Evolutionary conservation across 2,888 invertebrate genomes (phyloP).

Genomic region (Patella caerulea): DNA sequence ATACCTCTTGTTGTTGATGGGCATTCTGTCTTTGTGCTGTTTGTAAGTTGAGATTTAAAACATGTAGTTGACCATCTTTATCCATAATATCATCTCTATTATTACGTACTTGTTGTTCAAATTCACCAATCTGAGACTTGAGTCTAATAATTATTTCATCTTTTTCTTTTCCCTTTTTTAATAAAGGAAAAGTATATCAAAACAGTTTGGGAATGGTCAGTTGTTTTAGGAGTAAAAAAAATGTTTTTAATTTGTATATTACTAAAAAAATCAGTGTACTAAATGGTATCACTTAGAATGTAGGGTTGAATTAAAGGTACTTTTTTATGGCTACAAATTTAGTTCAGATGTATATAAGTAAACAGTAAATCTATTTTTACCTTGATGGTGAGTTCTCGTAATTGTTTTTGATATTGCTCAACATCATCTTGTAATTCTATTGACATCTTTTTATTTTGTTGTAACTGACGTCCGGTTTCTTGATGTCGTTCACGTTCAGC

Average conservation of each 20-base stretch:
- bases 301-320: too few species aligned
- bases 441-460: constrained; percentile 55
- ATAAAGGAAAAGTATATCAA: too few species aligned
- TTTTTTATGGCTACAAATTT: too few species aligned
- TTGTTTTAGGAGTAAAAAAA: too few species aligned
- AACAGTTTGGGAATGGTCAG: too few species aligned
- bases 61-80: constrained; percentile 66
- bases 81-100: constrained; percentile 67
- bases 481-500: constrained; percentile 65
- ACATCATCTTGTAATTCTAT: constrained; percentile 64
- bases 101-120: constrained; percentile 55
- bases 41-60: constrained; percentile 65
- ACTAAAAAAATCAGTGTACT: too few species aligned
- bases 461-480: constrained; percentile 59
- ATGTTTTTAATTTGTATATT: too few species aligned
- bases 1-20: constrained; percentile 66
- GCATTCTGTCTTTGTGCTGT: constrained; percentile 66
- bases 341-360: too few species aligned
- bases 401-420: constrained; percentile 60
- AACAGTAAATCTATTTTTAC: constrained; percentile 38
- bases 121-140: constrained; percentile 58
- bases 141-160: constrained; percentile 54
- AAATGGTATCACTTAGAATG: too few species aligned
- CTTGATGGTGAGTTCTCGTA: constrained; percentile 60
- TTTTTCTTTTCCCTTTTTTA: constrained; percentile 50